Conservation (phyloP, 2,888 invertebrate species). For the Chrysolina americana region DNA sequence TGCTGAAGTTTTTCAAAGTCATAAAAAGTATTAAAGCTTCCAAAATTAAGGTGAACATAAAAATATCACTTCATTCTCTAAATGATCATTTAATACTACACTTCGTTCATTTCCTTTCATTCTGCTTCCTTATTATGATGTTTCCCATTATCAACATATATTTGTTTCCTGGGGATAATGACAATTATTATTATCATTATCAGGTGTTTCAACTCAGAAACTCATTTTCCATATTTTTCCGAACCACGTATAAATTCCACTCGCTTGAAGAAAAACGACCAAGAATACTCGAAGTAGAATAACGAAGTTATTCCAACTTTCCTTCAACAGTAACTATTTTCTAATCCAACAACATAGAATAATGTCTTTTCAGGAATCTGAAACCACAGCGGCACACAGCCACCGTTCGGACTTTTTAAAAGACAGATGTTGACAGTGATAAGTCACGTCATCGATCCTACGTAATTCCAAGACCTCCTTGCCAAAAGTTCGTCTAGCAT, state of each 20-base stretch:
- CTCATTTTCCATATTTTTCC: not conserved
- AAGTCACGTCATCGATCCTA: constrained; percentile 47
- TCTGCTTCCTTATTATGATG: no score
- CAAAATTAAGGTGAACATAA: no score
- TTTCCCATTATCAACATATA: no score
- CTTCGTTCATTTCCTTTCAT: no score
- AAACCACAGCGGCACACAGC: constrained; percentile 45
- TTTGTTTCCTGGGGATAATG: no score
- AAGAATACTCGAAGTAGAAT: constrained; percentile 25
- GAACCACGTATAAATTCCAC: constrained; percentile 30
- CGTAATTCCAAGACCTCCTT: constrained; percentile 10
- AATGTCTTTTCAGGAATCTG: constrained; percentile 51
- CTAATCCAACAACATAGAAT: constrained; percentile 56
- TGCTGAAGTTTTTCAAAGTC: no score
- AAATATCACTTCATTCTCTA: no score
- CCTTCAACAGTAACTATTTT: constrained; percentile 52
- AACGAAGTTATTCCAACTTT: constrained; percentile 42
- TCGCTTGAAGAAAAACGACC: constrained; percentile 35
- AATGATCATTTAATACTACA: no score
- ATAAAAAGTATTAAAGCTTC: no score
- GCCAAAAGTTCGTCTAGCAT: not conserved
- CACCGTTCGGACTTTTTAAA: constrained; percentile 45
- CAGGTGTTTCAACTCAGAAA: not conserved
- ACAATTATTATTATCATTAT: no score
- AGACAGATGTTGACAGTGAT: constrained; percentile 55